These are phyloP conservation scores for Drosophila nigrodunni DNA, from an alignment of 1,140 invertebrate genomes.

Conservation along the genomic window DNA sequence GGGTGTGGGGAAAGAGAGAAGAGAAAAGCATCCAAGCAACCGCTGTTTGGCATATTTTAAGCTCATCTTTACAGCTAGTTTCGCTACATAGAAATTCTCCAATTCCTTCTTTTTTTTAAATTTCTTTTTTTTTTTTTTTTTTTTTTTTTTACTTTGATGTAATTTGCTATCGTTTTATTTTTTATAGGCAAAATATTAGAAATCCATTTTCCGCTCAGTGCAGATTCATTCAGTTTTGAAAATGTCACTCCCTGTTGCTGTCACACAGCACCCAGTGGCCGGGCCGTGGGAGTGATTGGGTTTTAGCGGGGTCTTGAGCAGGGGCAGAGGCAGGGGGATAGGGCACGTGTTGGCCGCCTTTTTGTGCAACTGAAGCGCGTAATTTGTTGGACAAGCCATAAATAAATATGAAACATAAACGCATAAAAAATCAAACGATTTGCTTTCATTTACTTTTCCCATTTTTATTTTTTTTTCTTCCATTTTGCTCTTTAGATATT, in stretches of 20 bases:
- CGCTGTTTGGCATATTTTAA: slow-evolving; percentile 70
- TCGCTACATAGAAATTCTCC: neutral
- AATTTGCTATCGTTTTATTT: slow-evolving; percentile 29
- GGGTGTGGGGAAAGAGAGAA: no score
- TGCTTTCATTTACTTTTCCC: slow-evolving; percentile 47
- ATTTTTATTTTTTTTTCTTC: slow-evolving; percentile 3
- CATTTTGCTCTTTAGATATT: slow-evolving; percentile 8
- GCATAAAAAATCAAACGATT: slow-evolving; percentile 68
- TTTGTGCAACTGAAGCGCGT: slow-evolving; percentile 79
- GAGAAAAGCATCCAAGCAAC: slow-evolving; percentile 12
- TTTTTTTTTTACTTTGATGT: slow-evolving; percentile 44
- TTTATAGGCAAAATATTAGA: slow-evolving; percentile 69
- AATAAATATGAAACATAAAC: slow-evolving; percentile 74
- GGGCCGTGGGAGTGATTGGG: no score
- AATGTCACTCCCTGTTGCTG: slow-evolving; percentile 54
- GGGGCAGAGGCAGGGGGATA: neutral
- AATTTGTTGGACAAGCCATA: slow-evolving; percentile 81
- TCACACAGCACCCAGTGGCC: neutral
- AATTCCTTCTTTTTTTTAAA: slow-evolving; percentile 1
- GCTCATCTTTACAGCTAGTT: slow-evolving; percentile 42
- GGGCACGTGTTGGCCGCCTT: slow-evolving; percentile 74
- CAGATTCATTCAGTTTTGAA: slow-evolving; percentile 81
- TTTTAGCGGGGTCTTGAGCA: no score
- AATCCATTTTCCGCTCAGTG: slow-evolving; percentile 84
- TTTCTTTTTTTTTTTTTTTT: slow-evolving; percentile 10